Conservation (phyloP, 1,140 invertebrate species). For the Venturia canescens region DNA sequence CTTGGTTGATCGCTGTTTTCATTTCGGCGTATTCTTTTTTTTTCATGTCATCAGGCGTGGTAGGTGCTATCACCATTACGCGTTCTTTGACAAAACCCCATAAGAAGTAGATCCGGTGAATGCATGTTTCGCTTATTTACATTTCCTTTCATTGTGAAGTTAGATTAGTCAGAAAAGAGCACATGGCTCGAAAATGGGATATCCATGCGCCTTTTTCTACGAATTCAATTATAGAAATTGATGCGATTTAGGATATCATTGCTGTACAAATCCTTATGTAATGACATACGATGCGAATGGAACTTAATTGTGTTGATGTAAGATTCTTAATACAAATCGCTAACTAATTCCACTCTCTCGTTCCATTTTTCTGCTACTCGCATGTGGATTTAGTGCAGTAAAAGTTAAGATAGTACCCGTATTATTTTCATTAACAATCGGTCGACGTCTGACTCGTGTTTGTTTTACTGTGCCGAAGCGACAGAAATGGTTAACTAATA, state of each 20-base stretch:
- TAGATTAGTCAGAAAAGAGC: no score
- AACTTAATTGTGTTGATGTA: constrained; percentile 44
- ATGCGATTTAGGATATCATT: constrained; percentile 49
- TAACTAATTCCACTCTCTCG: background rate
- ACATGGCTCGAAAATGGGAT: no score
- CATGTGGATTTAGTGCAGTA: constrained; percentile 11
- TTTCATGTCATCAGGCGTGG: constrained; percentile 46
- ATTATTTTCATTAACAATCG: no score
- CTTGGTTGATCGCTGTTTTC: constrained; percentile 29
- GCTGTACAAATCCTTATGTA: constrained; percentile 46
- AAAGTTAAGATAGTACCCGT: background rate
- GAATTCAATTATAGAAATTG: constrained; percentile 47
- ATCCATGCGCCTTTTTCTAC: background rate
- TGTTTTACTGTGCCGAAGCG: no score
- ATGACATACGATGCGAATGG: constrained; percentile 50
- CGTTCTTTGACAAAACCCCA: constrained; percentile 57
- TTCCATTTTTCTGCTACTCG: background rate
- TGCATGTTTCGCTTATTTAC: no score
- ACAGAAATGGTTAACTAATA: no score
- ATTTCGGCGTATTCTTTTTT: constrained; percentile 39
- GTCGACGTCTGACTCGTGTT: no score
- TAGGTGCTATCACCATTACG: constrained; percentile 46
- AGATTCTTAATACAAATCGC: constrained; percentile 37
- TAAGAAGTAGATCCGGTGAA: constrained; percentile 62
- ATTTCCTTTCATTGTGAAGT: no score